Evolutionary conservation across 2,888 invertebrate species (phyloP), one percentile per base, ranked within the genome.

Genomic region (Schizotus pectinicornis): DNA sequence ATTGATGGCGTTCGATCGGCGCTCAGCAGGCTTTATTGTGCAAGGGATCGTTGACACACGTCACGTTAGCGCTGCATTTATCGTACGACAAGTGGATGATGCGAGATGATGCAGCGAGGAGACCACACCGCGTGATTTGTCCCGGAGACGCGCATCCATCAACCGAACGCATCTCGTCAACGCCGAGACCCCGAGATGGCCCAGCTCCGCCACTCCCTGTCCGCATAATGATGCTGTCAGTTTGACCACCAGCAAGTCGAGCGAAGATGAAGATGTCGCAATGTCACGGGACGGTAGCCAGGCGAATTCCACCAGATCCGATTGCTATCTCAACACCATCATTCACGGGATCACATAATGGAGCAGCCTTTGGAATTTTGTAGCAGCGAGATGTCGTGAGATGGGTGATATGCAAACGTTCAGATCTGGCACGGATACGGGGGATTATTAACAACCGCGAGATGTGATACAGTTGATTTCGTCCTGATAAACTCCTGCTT

Each of bases 11-110:
- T 22, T 22, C 5, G 22, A 22, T 22, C 22, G 22, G 5, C 5
- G 22, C 22, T 22, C 22, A 22, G 22, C 22, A 22, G 22, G 22
- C 22, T 22, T 22, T 22, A 22, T 22, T 22, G 22, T 22, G 22
- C 22, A 22, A 22, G 22, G 55, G 50, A 56, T 39, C 59, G 64
- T 59, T 64, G 64, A 59, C 64, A 65, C 63, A 57, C 63, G 54
- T 56, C 59, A 51, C 56, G 60, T 63, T 56, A 59, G 50, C 49
- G 55, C 48, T 52, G 38, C 60, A 63, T 65, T 60, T 52, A 65
- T 65, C 65, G 63, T 47, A 32, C 56, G 62, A 61, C 61, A 62
- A 61, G 55, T 59, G 55, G 57, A 59, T 34, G 50, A 39, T 38
- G 48, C 55, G 48, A 47, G 47, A 48, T 48, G 47, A 48, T 48